Evolutionary conservation across 2,113 vertebrate species (phyloP).

Genomic region (Kryptolebias marmoratus): DNA sequence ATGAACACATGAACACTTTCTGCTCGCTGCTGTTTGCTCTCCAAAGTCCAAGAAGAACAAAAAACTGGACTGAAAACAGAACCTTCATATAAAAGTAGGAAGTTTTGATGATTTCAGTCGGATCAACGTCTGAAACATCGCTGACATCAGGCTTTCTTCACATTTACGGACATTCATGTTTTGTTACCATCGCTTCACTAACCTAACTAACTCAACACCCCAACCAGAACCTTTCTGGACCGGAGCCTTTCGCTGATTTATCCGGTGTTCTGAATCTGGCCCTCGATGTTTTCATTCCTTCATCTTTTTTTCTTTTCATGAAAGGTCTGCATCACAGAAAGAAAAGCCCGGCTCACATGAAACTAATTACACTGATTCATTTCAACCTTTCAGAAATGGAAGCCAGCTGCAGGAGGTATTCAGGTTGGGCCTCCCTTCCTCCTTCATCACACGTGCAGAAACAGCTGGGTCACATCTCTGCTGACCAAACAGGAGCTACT

Average conservation of each 20-base stretch:
- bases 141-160: no score
- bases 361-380: constrained; percentile 55
- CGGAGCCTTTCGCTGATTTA: neutral
- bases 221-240: neutral
- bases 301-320: neutral
- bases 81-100: no score
- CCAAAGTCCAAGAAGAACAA: no score
- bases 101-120: no score
- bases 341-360: constrained; percentile 34
- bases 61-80: no score
- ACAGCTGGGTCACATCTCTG: neutral
- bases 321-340: constrained; percentile 8
- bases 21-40: no score
- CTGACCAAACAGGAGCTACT: neutral
- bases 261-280: neutral
- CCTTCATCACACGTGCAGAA: constrained; percentile 14
- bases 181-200: no score
- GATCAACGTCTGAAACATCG: no score
- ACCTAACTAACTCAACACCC: no score
- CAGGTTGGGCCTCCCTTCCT: constrained; percentile 5
- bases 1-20: no score
- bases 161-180: no score
- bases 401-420: constrained; percentile 47
- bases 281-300: constrained; percentile 7
- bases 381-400: constrained; percentile 28